Percentiles rank a stretch among this genome's conserved stretches.
phyloP scores from a whole-genome alignment of 1,140 invertebrate genomes.

The Drosophila kikkawai region DNA sequence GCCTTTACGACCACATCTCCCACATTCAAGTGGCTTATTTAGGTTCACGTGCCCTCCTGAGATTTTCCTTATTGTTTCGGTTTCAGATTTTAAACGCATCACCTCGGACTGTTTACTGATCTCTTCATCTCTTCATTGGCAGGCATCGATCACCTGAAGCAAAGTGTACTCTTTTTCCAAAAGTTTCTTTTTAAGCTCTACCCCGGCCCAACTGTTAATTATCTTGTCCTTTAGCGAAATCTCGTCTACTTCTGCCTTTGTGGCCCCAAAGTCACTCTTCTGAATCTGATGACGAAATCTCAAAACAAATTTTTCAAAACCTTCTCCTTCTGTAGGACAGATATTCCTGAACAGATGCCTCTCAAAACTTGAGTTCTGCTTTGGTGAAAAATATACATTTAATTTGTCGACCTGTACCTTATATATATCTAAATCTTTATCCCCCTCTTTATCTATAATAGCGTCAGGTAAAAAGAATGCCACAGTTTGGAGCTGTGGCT shows the following conservation, averaged over 20 bases:
- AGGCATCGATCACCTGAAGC: not conserved
- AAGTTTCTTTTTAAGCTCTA: conserved; percentile 13
- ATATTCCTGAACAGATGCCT: conserved; percentile 1
- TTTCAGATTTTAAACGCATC: conserved; percentile 4
- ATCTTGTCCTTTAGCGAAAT: conserved; percentile 10
- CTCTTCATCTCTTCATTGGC: conserved; percentile 3
- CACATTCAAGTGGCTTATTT: not conserved
- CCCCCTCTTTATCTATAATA: not conserved
- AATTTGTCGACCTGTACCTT: conserved; percentile 1
- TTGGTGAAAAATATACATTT: not conserved
- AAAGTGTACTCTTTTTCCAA: conserved; percentile 2
- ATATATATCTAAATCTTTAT: not conserved
- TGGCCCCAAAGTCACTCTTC: not conserved
- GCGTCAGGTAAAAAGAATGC: too few species aligned
- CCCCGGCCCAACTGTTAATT: not conserved
- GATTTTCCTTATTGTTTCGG: not conserved
- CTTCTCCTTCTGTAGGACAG: not conserved
- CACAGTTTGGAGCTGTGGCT: not conserved
- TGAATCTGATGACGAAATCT: not conserved
- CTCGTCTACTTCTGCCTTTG: not conserved
- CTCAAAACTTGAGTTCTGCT: conserved; percentile 9
- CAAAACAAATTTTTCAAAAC: not conserved
- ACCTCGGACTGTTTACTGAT: not conserved
- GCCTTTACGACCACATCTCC: conserved; percentile 5
- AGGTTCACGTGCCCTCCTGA: not conserved